Evolutionary conservation across 2,113 vertebrate genomes (phyloP), one percentile per base, ranked within the genome.

Genomic region (Falcunculus frontatus): DNA sequence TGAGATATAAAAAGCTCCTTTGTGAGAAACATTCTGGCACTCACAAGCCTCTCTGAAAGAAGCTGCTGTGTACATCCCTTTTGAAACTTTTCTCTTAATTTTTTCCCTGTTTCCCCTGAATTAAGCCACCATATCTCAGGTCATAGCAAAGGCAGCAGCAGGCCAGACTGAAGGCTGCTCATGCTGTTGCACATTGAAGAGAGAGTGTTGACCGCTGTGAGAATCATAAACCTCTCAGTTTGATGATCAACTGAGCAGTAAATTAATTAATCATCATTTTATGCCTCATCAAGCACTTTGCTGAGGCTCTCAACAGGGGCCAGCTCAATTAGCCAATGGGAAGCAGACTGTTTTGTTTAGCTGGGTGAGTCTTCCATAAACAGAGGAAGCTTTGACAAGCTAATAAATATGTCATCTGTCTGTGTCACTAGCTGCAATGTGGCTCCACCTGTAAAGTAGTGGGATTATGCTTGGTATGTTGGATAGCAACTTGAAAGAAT

Each of bases 181-280:
- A 97, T 92, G 97, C 97, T 97, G 98, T 93, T 93, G 93, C 86
- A 93, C 95, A 93, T 92, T 95, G 96, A 97, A 94, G 97, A 95
- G 97, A 95, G 96, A 97, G 97, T 95, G 97, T 98, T 98, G 98
- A 98, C 99, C 98, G 99, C 99, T 99, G 99, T 98, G 99, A 99
- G 98, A 98, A 98, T 99, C 99, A 99, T 99, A 98, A 98, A 98
- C 98, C 99, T 98, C 98, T 97, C 99, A 98, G 98, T 99, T 98
- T 99, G 99, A 99, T 98, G 99, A 99, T 98, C 99, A 98, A 98
- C 99, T 98, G 98, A 99, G 99, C 99, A 99, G 99, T 98, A 99
- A 99, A 99, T 99, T 99, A 99, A 99, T 99, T 99, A 99, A 99
- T 99, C 99, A 99, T 99, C 98, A 98, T 99, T 99, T 99, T 99